Evolutionary conservation across 2,888 invertebrate genomes (phyloP).

Genomic region (Cordilura impudica): DNA sequence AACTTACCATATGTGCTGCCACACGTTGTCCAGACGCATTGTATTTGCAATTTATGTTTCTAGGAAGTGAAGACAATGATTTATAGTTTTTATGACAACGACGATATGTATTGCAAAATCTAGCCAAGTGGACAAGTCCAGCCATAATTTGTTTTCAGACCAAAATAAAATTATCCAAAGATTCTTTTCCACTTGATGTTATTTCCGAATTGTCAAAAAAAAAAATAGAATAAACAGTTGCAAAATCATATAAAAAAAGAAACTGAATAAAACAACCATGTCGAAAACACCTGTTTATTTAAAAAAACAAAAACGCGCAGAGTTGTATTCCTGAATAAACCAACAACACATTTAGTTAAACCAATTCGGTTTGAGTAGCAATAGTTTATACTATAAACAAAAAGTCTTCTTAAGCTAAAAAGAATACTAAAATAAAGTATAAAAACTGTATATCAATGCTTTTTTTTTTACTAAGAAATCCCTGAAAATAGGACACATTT

Average conservation of each 20-base stretch:
- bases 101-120: constrained; percentile 70
- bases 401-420: not conserved
- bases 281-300: too few relatives aligned
- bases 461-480: not conserved
- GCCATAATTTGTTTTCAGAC: constrained; percentile 70
- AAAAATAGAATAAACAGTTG: too few relatives aligned
- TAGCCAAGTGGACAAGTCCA: constrained; percentile 71
- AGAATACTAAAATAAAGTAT: constrained; percentile 8
- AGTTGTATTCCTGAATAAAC: not conserved
- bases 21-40: constrained; percentile 59
- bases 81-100: constrained; percentile 54
- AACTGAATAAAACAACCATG: too few relatives aligned
- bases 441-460: not conserved
- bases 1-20: constrained; percentile 64
- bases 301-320: not conserved
- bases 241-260: too few relatives aligned
- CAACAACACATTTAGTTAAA: not conserved
- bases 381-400: too few relatives aligned
- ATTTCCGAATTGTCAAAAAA: not conserved
- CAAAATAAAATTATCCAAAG: not conserved
- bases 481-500: not conserved
- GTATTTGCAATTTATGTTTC: constrained; percentile 52
- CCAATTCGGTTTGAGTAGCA: not conserved
- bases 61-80: constrained; percentile 34
- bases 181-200: not conserved